Evolutionary conservation across 2,888 invertebrate genomes (phyloP).

Genomic region (Tineola bisselliella): DNA sequence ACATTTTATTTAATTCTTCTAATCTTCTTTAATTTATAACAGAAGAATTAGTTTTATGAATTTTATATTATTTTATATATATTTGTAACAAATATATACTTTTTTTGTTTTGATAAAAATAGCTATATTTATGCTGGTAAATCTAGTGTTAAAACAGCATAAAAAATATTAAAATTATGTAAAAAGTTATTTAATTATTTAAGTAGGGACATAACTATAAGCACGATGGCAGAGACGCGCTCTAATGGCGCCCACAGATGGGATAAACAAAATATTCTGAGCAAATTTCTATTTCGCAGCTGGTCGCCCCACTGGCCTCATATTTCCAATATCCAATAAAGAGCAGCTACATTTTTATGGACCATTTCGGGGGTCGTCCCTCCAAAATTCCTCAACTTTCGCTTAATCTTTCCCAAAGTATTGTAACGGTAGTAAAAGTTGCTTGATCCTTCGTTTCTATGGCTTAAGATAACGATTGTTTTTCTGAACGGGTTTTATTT

Average conservation of each 20-base stretch:
- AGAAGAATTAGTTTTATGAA: too few species aligned
- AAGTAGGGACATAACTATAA: neutral
- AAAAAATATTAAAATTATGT: neutral
- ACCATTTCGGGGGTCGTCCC: conserved; percentile 14
- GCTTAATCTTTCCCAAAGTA: conserved; percentile 50
- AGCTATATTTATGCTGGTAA: too few species aligned
- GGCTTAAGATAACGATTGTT: conserved; percentile 15
- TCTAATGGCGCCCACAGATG: conserved; percentile 12
- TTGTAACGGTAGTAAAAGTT: conserved; percentile 42
- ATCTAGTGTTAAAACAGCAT: too few species aligned
- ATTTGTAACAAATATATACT: too few species aligned
- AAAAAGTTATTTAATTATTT: neutral
- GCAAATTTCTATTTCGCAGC: conserved; percentile 17
- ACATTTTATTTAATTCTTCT: too few species aligned
- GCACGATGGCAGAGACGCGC: neutral
- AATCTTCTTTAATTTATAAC: too few species aligned
- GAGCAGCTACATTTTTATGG: conserved; percentile 32
- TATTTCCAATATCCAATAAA: conserved; percentile 43
- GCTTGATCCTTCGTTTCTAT: conserved; percentile 29
- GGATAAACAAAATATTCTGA: conserved; percentile 13
- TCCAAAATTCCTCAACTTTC: conserved; percentile 40
- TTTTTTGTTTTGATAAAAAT: too few species aligned
- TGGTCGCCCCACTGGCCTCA: conserved; percentile 32
- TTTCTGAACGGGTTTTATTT: conserved; percentile 2
- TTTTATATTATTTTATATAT: too few species aligned